Evolutionary conservation across 2,888 invertebrate genomes (phyloP).

Genomic region (Eupelmus urozonus): DNA sequence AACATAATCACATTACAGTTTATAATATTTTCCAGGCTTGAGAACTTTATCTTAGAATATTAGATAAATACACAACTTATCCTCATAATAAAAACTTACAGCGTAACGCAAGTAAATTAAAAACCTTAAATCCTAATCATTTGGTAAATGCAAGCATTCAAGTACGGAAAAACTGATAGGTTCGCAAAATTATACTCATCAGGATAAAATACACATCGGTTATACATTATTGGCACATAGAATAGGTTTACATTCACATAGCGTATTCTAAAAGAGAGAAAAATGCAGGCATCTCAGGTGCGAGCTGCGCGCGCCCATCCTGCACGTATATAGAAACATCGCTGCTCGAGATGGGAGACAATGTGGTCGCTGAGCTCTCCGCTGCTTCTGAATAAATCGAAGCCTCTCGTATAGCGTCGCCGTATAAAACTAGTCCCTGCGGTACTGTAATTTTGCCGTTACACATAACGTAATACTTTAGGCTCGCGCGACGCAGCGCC

Average conservation of each 20-base stretch:
- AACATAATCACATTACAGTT: slow-evolving; percentile 40
- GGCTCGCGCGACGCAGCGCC: slow-evolving; percentile 11
- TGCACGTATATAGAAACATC: too few relatives aligned
- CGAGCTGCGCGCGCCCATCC: too few relatives aligned
- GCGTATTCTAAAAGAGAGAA: too few relatives aligned
- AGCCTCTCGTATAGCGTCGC: background rate
- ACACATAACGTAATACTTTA: slow-evolving; percentile 8
- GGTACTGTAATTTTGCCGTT: background rate
- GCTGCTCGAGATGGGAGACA: too few relatives aligned
- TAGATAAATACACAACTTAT: background rate
- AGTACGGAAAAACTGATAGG: background rate
- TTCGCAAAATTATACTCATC: too few relatives aligned
- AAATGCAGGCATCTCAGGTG: too few relatives aligned
- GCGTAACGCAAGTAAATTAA: too few relatives aligned
- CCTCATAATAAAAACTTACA: background rate
- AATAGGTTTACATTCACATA: too few relatives aligned
- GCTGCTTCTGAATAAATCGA: slow-evolving; percentile 9
- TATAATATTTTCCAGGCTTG: slow-evolving; percentile 12
- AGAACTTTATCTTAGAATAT: background rate
- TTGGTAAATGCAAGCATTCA: background rate
- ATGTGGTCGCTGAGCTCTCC: background rate
- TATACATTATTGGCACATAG: too few relatives aligned
- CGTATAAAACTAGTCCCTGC: background rate
- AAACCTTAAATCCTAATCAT: background rate
- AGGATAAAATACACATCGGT: too few relatives aligned